phyloP scores from a whole-genome alignment of 2,797 vertebrate species.

The Triplophysa bombifrons region DNA sequence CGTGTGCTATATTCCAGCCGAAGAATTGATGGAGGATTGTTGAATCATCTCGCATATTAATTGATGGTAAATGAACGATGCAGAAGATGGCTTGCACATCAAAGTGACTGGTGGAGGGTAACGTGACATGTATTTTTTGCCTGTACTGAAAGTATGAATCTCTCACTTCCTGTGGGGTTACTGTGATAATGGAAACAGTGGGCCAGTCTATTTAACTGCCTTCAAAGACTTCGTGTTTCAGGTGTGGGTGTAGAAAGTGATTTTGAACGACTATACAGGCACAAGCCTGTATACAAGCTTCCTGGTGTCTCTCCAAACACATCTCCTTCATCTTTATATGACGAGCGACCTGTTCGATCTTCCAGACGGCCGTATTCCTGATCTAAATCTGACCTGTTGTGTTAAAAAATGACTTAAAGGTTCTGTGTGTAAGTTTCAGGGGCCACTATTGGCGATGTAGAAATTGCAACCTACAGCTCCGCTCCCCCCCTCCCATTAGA shows the following conservation, averaged over 20 bases:
- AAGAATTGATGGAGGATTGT: constrained; percentile 1
- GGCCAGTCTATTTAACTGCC: background rate
- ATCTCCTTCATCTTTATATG: constrained; percentile 1
- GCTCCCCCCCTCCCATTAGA: too few species aligned
- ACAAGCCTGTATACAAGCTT: too few species aligned
- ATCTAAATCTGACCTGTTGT: background rate
- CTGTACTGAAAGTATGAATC: background rate
- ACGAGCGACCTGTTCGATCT: background rate
- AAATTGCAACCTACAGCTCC: too few species aligned
- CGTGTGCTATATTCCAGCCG: background rate
- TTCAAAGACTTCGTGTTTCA: constrained; percentile 2
- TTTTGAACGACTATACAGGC: too few species aligned
- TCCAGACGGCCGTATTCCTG: constrained; percentile 28
- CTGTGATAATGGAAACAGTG: background rate
- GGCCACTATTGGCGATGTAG: too few species aligned
- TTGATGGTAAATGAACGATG: background rate
- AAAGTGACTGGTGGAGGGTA: background rate
- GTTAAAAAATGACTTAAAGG: constrained; percentile 13
- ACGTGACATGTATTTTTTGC: constrained; percentile 9
- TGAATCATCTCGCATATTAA: background rate
- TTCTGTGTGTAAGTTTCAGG: too few species aligned
- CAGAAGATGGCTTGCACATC: background rate
- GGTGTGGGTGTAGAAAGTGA: background rate
- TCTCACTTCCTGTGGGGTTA: constrained; percentile 4
- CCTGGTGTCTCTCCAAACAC: too few species aligned